Evolutionary conservation across 2,888 invertebrate species (phyloP), one percentile per base, ranked within the genome.

Genomic region (Caprella mutica): DNA sequence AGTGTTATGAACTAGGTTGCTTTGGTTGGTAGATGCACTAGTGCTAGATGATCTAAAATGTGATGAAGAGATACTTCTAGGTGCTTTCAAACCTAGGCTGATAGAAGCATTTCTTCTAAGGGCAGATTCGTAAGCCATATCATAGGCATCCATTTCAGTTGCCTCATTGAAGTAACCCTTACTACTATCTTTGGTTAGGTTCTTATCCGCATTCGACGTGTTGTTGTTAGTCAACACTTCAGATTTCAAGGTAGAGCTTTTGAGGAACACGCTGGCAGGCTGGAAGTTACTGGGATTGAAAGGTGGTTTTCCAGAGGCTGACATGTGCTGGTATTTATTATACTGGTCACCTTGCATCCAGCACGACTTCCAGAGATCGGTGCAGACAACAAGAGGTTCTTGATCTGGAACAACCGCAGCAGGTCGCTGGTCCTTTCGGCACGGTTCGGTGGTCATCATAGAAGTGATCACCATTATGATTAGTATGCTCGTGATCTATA

Each of bases 231-330:
- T n/a, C n/a, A n/a, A n/a, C n/a, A n/a, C n/a, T 30, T 48, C 30
- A 12, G 26, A n/a, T 30, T 30, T 48, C 29, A 24, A 30, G 27
- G 29, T 48, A 21, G 48, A 48, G 6, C 29, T 29, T 17, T 30
- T 27, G 19, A 48, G 27, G 23, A 48, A 48, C 3, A 48, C 48
- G 19, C 48, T 48, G 12, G 48, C 48, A 4, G 48, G 48, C 8
- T 48, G 48, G 30, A 48, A 48, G 30, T 48, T 26, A 14, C 48
- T 48, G 30, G 48, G 48, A 21, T 48, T 26, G 30, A 48, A 48
- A n/a, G 48, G 27, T 12, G 48, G 30, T 48, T 29, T 29, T 3
- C 8, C 19, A 5, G 21, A 19, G 29, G 12, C 29, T 9, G 33
- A 9, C 14, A 33, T 33, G 33, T 8, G 8, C 21, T 48, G 48